A percentile compares a stretch with the other conserved stretches of the same genome.
These are phyloP conservation scores for Procambarus clarkii DNA, from an alignment of 1,140 invertebrate genomes.

Conservation along the genomic window DNA sequence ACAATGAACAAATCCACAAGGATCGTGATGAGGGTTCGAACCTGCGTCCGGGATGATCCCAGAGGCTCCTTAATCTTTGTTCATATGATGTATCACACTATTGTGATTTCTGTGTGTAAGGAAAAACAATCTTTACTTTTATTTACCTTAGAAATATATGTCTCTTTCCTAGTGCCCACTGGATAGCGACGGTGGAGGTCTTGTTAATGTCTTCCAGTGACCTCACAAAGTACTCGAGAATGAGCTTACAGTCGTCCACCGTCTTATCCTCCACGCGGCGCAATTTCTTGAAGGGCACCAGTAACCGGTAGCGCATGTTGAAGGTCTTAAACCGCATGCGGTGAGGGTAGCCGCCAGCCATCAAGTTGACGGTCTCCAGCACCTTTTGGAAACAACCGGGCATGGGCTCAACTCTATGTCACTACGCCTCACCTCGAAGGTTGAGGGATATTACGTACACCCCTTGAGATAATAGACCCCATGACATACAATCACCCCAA, in stretches of 20 bases:
- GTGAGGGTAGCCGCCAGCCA: slow-evolving; percentile 93
- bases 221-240: slow-evolving; percentile 81
- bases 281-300: slow-evolving; percentile 86
- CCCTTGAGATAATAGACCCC: too few relatives aligned
- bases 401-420: background rate
- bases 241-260: slow-evolving; percentile 86
- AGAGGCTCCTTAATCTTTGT: too few relatives aligned
- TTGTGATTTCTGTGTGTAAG: too few relatives aligned
- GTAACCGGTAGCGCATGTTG: slow-evolving; percentile 87
- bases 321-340: slow-evolving; percentile 97
- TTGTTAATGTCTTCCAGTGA: slow-evolving; percentile 75
- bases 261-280: slow-evolving; percentile 87
- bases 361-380: slow-evolving; percentile 95
- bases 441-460: too few relatives aligned
- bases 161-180: slow-evolving; percentile 93
- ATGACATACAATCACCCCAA: too few relatives aligned
- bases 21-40: too few relatives aligned
- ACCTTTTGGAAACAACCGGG: slow-evolving; percentile 76
- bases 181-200: slow-evolving; percentile 79
- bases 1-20: too few relatives aligned
- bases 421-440: too few relatives aligned
- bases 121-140: background rate
- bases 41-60: too few relatives aligned
- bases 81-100: too few relatives aligned
- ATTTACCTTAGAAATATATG: slow-evolving; percentile 88